A percentile compares a stretch with the other conserved stretches of the same genome.
These are phyloP conservation scores for Pimpla rufipes DNA, from an alignment of 2,888 invertebrate genomes.

Conservation along the genomic window DNA sequence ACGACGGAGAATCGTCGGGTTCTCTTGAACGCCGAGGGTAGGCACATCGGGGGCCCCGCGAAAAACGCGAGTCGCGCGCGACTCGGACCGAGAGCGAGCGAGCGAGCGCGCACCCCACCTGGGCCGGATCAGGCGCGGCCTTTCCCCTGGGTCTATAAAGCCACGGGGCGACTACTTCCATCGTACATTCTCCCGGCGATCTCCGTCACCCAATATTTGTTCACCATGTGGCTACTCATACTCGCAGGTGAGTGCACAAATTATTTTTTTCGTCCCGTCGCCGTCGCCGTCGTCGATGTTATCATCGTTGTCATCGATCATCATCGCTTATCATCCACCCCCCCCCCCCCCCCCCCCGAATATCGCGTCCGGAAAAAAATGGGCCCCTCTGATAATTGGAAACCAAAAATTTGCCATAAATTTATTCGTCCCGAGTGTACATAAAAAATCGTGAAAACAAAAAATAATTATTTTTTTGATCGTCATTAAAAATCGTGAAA, in stretches of 20 bases:
- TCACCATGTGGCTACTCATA: constrained; percentile 83
- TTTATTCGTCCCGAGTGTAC: constrained; percentile 42
- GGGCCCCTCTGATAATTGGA: neutral
- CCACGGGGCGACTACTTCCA: constrained; percentile 80
- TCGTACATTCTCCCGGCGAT: constrained; percentile 83
- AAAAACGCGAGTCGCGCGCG: constrained; percentile 35
- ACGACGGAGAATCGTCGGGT: neutral
- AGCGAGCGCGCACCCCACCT: constrained; percentile 80
- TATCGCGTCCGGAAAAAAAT: neutral
- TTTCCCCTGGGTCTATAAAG: constrained; percentile 84
- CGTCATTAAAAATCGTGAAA: no score
- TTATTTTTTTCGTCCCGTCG: neutral
- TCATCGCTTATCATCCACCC: neutral
- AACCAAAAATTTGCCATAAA: neutral
- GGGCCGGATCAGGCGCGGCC: constrained; percentile 82
- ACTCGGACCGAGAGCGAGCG: constrained; percentile 60
- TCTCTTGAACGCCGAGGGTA: neutral
- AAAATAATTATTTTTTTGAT: neutral
- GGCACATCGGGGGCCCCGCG: constrained; percentile 23
- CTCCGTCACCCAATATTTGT: constrained; percentile 81
- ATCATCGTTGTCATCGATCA: constrained; percentile 8
- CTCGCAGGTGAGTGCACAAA: constrained; percentile 82
- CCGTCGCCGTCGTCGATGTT: neutral
- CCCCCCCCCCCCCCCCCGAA: no score
- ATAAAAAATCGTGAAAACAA: constrained; percentile 40